Percentiles rank a stretch among this genome's conserved stretches.
These are phyloP conservation scores for Geopemphigus sp. DNA, from an alignment of 1,140 invertebrate species.

Conservation along the genomic window DNA sequence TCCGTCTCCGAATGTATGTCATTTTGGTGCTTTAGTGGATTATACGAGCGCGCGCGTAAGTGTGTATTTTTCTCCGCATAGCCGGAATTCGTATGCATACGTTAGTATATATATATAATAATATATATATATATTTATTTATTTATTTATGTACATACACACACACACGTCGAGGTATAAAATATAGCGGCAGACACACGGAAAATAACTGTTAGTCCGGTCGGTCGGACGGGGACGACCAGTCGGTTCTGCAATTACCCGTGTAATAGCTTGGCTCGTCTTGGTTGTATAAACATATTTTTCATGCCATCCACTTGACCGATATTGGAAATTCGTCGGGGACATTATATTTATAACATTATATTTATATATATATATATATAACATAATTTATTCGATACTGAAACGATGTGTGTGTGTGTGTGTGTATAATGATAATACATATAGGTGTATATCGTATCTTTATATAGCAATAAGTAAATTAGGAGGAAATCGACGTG, in stretches of 20 bases:
- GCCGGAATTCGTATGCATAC: not conserved
- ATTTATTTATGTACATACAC: too few relatives aligned
- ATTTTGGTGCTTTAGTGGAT: not conserved
- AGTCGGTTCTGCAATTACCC: slow-evolving; percentile 19
- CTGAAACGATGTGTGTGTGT: not conserved
- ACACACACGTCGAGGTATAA: not conserved
- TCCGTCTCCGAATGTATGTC: slow-evolving; percentile 9
- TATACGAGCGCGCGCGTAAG: not conserved
- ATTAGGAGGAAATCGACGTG: not conserved
- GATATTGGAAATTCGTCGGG: slow-evolving; percentile 9
- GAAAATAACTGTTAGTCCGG: slow-evolving; percentile 26
- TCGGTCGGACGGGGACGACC: slow-evolving; percentile 15
- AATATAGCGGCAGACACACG: not conserved
- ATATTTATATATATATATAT: not conserved
- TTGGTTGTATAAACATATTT: slow-evolving; percentile 1
- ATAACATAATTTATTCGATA: too few relatives aligned
- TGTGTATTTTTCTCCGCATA: not conserved
- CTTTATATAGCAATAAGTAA: too few relatives aligned
- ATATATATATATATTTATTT: not conserved
- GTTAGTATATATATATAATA: too few relatives aligned
- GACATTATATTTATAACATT: too few relatives aligned
- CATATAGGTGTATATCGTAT: not conserved
- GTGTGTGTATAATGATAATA: not conserved
- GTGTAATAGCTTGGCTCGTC: slow-evolving; percentile 23
- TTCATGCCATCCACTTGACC: slow-evolving; percentile 35